A percentile compares a stretch with the other conserved stretches of the same genome.
Conservation (phyloP, 2,888 invertebrate genomes). For the Arctia plantaginis region DNA sequence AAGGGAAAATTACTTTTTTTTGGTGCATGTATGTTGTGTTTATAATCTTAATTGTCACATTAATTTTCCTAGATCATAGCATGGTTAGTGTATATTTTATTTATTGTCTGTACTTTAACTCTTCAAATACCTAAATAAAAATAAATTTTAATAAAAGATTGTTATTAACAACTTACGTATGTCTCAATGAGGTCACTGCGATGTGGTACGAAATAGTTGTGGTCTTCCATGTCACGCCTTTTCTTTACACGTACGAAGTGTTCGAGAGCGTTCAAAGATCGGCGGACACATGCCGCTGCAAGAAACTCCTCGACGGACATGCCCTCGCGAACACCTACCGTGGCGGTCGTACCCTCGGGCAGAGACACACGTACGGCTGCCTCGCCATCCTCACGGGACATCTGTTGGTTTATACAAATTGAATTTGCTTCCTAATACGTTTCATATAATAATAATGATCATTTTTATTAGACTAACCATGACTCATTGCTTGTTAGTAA, state of each 20-base stretch:
- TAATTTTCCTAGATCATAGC: background rate
- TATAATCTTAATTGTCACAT: background rate
- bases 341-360: conserved; percentile 93
- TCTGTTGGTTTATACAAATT: conserved; percentile 79
- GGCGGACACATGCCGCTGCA: conserved; percentile 95
- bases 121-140: background rate
- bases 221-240: conserved; percentile 97
- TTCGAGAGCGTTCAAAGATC: conserved; percentile 97
- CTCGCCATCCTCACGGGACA: conserved; percentile 95
- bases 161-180: conserved; percentile 90
- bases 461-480: no score
- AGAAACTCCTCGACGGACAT: conserved; percentile 99
- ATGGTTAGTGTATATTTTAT: background rate
- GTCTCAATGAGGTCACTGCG: conserved; percentile 97
- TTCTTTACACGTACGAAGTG: conserved; percentile 98
- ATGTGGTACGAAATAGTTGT: conserved; percentile 98
- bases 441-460: background rate
- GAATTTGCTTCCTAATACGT: background rate
- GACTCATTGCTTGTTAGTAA: no score
- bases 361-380: conserved; percentile 96
- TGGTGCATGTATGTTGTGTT: background rate
- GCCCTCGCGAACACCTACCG: conserved; percentile 94
- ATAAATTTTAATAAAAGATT: background rate
- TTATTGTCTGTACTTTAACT: background rate
- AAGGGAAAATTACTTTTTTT: background rate